Evolutionary conservation across 2,888 invertebrate species (phyloP), one percentile per base, ranked within the genome.

Genomic region (Celastrina argiolus): DNA sequence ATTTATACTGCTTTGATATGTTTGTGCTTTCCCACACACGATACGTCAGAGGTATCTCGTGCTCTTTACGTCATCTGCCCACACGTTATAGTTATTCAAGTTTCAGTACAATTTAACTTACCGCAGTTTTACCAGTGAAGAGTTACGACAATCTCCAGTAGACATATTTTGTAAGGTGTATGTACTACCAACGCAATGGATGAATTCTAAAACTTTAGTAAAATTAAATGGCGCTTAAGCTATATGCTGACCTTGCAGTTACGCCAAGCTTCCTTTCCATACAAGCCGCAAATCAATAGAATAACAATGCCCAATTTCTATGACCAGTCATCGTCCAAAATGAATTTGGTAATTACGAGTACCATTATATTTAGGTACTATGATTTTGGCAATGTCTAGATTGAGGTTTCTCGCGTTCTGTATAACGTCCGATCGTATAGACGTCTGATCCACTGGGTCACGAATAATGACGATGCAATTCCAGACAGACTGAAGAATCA

Each of bases 31-130:
- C 22, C 56, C 56, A 26, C 56, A 56, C 14, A n/a, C 28, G 14
- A 28, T 56, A 56, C 56, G 56, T 56, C 56, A 56, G 6, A 56
- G 2, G 8, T n/a, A 31, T 41, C 56, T 22, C 26, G 56, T 56
- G 26, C 26, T 56, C 56, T 56, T 56, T 14, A 28, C 56, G 56
- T 56, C 56, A 28, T 28, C 56, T 56, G 28, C 28, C 26, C 56
- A 22, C 22, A 56, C 28, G 7, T 56, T 56, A 7, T 56, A 16
- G 12, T 12, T 41, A 0, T 28, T 56, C 5, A 26, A 14, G 22
- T 28, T 56, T 28, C 56, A 14, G 14, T 56, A 14, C 28, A 14
- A 6, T 56, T 56, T 56, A 12, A 56, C 16, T 45, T 45, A 45
- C 18, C 8, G 45, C n/a, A n/a, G n/a, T n/a, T n/a, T n/a, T n/a